Percentiles rank a stretch among this genome's conserved stretches.
Conservation (phyloP, 2,888 invertebrate species). For the Scaptomyza cyrtandrae region DNA sequence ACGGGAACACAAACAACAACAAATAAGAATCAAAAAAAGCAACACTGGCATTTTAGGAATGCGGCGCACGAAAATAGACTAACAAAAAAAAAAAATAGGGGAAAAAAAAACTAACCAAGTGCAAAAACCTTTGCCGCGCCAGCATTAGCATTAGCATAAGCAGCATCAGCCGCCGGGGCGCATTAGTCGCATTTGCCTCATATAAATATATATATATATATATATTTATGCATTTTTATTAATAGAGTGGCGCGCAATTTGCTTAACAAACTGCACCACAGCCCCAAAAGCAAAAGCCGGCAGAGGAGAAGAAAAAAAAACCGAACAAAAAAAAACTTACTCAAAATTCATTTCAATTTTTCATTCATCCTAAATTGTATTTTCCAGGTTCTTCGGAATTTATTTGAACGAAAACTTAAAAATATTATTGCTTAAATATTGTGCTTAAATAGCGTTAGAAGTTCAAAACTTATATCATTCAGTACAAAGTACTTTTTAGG, state of each 20-base stretch:
- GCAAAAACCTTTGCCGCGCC: conserved; percentile 72
- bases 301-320: conserved; percentile 7
- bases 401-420: too few species aligned
- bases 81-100: conserved; percentile 56
- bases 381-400: too few species aligned
- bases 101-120: conserved; percentile 55
- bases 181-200: conserved; percentile 25
- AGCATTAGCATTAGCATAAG: conserved; percentile 36
- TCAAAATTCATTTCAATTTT: too few species aligned
- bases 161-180: conserved; percentile 27
- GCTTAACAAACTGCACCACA: conserved; percentile 22
- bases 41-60: conserved; percentile 71
- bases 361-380: too few species aligned
- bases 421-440: too few species aligned
- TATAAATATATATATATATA: conserved; percentile 10
- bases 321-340: not conserved
- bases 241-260: conserved; percentile 42
- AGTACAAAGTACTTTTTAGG: too few species aligned
- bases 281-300: conserved; percentile 27
- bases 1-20: conserved; percentile 3
- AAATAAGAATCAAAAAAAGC: not conserved
- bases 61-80: conserved; percentile 68
- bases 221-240: conserved; percentile 49
- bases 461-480: too few species aligned
- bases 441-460: too few species aligned